phyloP scores from a whole-genome alignment of 2,888 invertebrate species.

The Yponomeuta cagnagella region DNA sequence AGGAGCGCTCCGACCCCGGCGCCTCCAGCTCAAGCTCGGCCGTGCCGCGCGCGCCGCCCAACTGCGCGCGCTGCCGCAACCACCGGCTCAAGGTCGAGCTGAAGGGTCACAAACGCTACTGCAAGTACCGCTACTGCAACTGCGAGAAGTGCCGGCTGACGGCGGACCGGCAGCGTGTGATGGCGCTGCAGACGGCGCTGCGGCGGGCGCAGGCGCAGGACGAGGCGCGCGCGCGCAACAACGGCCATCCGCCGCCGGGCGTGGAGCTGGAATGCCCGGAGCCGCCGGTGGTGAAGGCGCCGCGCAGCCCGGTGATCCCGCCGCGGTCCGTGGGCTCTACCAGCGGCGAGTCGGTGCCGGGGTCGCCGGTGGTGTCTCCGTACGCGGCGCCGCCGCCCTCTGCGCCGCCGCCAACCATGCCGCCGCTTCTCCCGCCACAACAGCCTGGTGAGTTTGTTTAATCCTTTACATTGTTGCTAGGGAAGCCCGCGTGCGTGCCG shows the following conservation, averaged over 20 bases:
- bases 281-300: slow-evolving; percentile 62
- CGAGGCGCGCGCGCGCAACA: slow-evolving; percentile 77
- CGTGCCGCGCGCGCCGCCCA: slow-evolving; percentile 88
- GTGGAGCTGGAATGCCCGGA: slow-evolving; percentile 67
- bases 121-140: slow-evolving; percentile 87
- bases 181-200: slow-evolving; percentile 91
- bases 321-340: slow-evolving; percentile 56
- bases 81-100: slow-evolving; percentile 91
- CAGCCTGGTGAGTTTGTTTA: slow-evolving; percentile 56
- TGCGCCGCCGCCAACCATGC: slow-evolving; percentile 73
- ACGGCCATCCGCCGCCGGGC: slow-evolving; percentile 57
- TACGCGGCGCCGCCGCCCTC: slow-evolving; percentile 68
- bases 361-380: slow-evolving; percentile 60
- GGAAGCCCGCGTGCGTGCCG: neutral
- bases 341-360: slow-evolving; percentile 61
- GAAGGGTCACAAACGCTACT: slow-evolving; percentile 95
- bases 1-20: slow-evolving; percentile 66
- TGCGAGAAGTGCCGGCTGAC: slow-evolving; percentile 93
- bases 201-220: slow-evolving; percentile 91
- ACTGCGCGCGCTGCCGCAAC: slow-evolving; percentile 94
- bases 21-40: slow-evolving; percentile 73
- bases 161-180: slow-evolving; percentile 90
- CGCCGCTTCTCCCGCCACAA: slow-evolving; percentile 66
- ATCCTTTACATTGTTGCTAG: neutral
- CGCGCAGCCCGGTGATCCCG: slow-evolving; percentile 49